A percentile compares a stretch with the other conserved stretches of the same genome.
These are phyloP conservation scores for Paradoxurus hermaphroditus DNA, from an alignment of 2,113 vertebrate species.

Conservation along the genomic window DNA sequence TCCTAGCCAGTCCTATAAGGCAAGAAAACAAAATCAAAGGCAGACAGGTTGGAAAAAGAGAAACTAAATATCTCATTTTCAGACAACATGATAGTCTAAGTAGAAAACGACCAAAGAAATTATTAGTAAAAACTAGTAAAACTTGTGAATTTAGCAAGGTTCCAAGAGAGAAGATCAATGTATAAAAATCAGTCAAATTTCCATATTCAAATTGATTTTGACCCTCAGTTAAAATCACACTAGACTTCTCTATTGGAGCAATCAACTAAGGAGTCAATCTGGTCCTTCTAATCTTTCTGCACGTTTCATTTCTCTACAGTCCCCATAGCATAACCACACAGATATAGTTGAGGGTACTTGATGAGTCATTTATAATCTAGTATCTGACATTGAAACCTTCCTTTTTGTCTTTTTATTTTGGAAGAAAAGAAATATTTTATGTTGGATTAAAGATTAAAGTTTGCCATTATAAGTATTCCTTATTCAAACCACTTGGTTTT, in stretches of 20 bases:
- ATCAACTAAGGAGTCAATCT: not conserved
- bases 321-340: not conserved
- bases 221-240: not conserved
- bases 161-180: not conserved
- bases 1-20: not conserved
- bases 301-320: not conserved
- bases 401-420: not conserved
- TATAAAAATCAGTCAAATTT: not conserved
- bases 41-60: not conserved
- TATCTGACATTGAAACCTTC: not conserved
- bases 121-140: not conserved
- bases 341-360: not conserved
- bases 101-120: not conserved
- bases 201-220: not conserved
- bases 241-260: not conserved
- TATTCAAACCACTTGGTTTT: not conserved
- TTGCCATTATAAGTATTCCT: not conserved
- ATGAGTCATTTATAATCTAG: not conserved
- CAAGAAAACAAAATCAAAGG: not conserved
- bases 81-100: not conserved
- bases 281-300: not conserved
- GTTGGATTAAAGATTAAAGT: not conserved
- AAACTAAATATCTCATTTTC: not conserved
- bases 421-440: not conserved
- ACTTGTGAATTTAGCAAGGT: not conserved